phyloP scores from a whole-genome alignment of 2,797 vertebrate genomes.

The Acanthopagrus latus region DNA sequence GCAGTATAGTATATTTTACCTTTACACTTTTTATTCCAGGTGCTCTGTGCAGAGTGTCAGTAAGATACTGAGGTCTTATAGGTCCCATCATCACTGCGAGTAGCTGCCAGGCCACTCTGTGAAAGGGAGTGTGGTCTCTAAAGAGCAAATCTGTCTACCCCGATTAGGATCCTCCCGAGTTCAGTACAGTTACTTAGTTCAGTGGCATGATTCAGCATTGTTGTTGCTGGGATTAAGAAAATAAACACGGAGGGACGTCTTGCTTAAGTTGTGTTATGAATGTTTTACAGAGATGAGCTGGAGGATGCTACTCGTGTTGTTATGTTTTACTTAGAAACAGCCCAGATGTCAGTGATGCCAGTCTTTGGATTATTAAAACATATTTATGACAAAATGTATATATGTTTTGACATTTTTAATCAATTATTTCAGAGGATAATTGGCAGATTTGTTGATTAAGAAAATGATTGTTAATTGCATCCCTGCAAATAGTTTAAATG shows the following conservation, averaged over 20 bases:
- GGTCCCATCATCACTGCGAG: constrained; percentile 36
- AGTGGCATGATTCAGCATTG: constrained; percentile 52
- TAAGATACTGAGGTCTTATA: constrained; percentile 4
- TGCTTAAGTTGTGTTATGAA: constrained; percentile 41
- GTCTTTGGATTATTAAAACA: neutral
- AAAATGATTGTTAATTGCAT: too few relatives aligned
- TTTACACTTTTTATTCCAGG: constrained; percentile 5
- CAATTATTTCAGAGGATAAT: neutral
- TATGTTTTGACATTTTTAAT: neutral
- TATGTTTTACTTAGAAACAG: constrained; percentile 17
- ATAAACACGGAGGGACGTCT: constrained; percentile 15
- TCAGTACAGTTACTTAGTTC: constrained; percentile 58
- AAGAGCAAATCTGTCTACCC: constrained; percentile 69
- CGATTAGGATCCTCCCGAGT: constrained; percentile 62
- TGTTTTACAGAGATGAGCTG: constrained; percentile 41
- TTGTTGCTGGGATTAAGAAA: constrained; percentile 26
- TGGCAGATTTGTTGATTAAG: too few relatives aligned
- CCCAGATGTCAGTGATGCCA: neutral
- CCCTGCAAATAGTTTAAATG: too few relatives aligned
- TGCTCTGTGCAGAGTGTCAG: constrained; percentile 9
- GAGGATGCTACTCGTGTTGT: neutral
- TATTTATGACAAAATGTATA: neutral
- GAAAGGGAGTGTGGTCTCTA: constrained; percentile 52
- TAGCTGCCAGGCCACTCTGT: constrained; percentile 28
- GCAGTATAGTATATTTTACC: neutral